A percentile compares a stretch with the other conserved stretches of the same genome.
These are phyloP conservation scores for Pteronotus mesoamericanus DNA, from an alignment of 2,797 vertebrate species.

Conservation along the genomic window DNA sequence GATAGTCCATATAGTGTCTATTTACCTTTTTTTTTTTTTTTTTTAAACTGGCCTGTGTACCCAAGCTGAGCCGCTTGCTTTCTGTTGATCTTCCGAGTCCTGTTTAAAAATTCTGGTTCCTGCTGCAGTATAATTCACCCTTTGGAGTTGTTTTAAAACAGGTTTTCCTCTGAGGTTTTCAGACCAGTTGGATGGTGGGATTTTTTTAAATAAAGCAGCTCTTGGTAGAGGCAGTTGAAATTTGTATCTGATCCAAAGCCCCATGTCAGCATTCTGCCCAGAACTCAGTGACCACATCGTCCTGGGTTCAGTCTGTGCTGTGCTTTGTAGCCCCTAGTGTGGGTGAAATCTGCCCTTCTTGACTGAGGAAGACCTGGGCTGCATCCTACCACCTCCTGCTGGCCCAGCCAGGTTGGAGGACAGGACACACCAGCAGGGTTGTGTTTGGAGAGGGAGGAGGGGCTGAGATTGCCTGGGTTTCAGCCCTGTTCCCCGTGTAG, in stretches of 20 bases:
- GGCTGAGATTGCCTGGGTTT: background rate
- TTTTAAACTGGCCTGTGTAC: background rate
- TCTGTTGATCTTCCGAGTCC: background rate
- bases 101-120: background rate
- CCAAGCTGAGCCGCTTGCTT: background rate
- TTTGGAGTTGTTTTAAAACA: slow-evolving; percentile 15
- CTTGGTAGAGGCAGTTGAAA: background rate
- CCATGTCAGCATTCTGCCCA: background rate
- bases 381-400: background rate
- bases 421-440: background rate
- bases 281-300: background rate
- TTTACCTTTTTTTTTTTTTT: background rate
- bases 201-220: slow-evolving; percentile 12
- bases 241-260: background rate
- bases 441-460: background rate
- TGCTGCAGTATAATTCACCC: background rate
- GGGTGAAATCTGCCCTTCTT: background rate
- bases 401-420: background rate
- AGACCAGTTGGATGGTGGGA: background rate
- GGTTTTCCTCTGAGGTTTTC: background rate
- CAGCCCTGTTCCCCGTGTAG: background rate
- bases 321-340: background rate
- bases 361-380: background rate
- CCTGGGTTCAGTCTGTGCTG: background rate
- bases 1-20: background rate